Conservation (phyloP, 2,797 vertebrate species). For the Furcifer pardalis region DNA sequence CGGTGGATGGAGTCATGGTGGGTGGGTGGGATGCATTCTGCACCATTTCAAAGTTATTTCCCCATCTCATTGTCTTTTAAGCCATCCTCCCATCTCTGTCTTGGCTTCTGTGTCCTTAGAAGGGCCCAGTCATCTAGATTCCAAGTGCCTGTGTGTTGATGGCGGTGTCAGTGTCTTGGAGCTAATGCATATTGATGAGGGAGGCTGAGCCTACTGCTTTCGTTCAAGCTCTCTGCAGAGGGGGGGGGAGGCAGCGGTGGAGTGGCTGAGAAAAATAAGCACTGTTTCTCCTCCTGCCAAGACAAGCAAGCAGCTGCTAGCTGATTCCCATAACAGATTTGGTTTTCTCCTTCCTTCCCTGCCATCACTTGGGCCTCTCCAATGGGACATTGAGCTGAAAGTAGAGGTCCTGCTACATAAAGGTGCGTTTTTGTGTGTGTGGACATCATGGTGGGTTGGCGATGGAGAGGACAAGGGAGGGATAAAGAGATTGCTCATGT, state of each 20-base stretch:
- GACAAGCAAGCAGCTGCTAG: not conserved
- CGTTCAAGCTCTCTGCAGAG: constrained; percentile 30
- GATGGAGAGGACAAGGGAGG: not conserved
- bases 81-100: too few species aligned
- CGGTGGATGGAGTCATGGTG: not conserved
- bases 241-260: constrained; percentile 7
- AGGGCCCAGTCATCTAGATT: not conserved
- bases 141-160: not conserved
- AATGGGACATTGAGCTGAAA: constrained; percentile 28
- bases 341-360: not conserved
- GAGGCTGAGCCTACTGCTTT: constrained; percentile 23
- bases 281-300: not conserved
- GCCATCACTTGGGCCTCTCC: not conserved
- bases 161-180: not conserved
- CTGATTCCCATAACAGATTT: not conserved
- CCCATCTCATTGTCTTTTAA: not conserved
- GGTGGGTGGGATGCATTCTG: too few species aligned
- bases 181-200: constrained; percentile 49
- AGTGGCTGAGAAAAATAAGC: not conserved
- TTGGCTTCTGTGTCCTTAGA: not conserved
- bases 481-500: not conserved
- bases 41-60: not conserved
- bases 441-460: not conserved
- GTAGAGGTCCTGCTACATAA: not conserved
- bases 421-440: constrained; percentile 15